Percentiles rank a stretch among this genome's conserved stretches.
Evolutionary conservation across 2,797 vertebrate genomes (phyloP).

Genomic region (Choloepus didactylus): DNA sequence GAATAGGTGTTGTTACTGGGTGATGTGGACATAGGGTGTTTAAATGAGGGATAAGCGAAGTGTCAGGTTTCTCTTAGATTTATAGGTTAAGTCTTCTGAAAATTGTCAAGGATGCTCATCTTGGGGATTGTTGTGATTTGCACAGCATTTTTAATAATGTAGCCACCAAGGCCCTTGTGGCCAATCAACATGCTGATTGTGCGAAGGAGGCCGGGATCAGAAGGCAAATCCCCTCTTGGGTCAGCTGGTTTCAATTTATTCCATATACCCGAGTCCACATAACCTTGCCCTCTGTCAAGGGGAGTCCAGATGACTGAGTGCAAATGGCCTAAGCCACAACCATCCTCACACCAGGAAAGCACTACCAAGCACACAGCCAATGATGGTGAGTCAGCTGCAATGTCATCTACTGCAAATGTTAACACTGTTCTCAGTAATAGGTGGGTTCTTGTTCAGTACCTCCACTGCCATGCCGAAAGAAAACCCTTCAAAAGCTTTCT

Average conservation of each 20-base stretch:
- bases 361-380: background rate
- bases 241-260: background rate
- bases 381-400: background rate
- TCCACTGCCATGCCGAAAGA: background rate
- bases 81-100: slow-evolving; percentile 41
- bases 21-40: background rate
- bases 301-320: slow-evolving; percentile 22
- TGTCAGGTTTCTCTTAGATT: slow-evolving; percentile 4
- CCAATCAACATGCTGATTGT: slow-evolving; percentile 45
- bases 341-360: background rate
- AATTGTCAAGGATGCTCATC: slow-evolving; percentile 20
- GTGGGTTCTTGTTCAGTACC: background rate
- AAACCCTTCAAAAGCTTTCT: slow-evolving; percentile 34
- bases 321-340: background rate
- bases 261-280: background rate
- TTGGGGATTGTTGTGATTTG: slow-evolving; percentile 47
- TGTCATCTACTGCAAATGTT: background rate
- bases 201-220: slow-evolving; percentile 40
- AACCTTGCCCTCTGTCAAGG: background rate
- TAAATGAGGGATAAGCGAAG: slow-evolving; percentile 42
- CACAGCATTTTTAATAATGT: background rate
- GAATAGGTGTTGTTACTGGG: slow-evolving; percentile 20
- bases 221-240: background rate
- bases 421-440: slow-evolving; percentile 34
- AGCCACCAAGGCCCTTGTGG: background rate